Evolutionary conservation across 23 tunicate species (phyloP), one percentile per base, ranked within the genome.

Genomic region (Ascidia mentula): DNA sequence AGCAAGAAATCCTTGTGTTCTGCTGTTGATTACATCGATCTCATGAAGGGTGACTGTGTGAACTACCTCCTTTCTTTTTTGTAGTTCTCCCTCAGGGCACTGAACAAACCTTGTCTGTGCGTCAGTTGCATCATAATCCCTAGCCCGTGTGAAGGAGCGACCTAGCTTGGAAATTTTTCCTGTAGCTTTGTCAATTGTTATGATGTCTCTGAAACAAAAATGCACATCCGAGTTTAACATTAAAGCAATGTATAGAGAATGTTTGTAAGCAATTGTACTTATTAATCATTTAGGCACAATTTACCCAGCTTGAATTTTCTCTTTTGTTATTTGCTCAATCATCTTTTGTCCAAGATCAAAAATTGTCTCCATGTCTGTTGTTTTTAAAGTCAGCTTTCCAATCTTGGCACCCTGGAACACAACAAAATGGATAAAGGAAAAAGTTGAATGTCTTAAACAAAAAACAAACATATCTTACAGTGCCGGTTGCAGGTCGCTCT

Each of bases 401-500:
- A 95, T 46, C 70, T 95, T 95, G 15, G 91, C 89, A 69, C 99
- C 99, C 94, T 89, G 37, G 15, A 77, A 45, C 42, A 77, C 12
- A 6, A 20, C 45, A 37, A 53, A 53, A 6, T 20, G 24, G 7
- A 20, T 53, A 28, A 20, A 9, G 15, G 53, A 26, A 6, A 53
- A 53, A 20, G 65, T 53, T 15, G 15, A 42, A 20, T 3, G 12
- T 53, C 65, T 20, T 1, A 53, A 53, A 6, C 65, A 5, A 1
- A 26, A 53, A 20, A n/a, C n/a, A n/a, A 5, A 9, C 53, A 53
- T 26, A 3, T 53, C 88, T 83, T 46, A 89, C 94, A n/a, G 99
- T 82, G 38, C 99, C 99, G 39, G 99, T 95, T 6, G 99, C 99
- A 0, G 99, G 99, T 75, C 99, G 45, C 82, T 95, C 99, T n/a